Evolutionary conservation across 2,113 vertebrate species (phyloP), one percentile per base, ranked within the genome.

Genomic region (Apus apus): DNA sequence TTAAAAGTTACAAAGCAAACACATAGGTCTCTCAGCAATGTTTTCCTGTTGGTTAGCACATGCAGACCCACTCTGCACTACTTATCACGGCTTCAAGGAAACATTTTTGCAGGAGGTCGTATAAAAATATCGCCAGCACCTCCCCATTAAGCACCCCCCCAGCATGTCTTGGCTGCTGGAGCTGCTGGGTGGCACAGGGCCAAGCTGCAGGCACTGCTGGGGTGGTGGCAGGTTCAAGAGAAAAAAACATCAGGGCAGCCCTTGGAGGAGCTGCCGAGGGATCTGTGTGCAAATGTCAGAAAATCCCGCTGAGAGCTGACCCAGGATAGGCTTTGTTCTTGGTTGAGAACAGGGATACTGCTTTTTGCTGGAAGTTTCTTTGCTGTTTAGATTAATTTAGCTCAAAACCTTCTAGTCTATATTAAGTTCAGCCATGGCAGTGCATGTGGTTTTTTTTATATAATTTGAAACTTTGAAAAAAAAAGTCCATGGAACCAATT

Each of bases 1-100:
- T 81, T 70, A 50, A 93, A 94, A 90, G 48, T 50, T 77, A 27
- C n/a, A 67, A 86, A 89, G 88, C 77, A 84, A 78, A 94, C 25
- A 32, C 2, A 0, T 13, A 74, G 72, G 54, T 82, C 70, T 72
- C 65, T 86, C 74, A 73, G 91, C 74, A 87, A 67, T 73, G 57
- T 84, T 92, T 93, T 89, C 88, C 80, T 84, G 68, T 76, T 83
- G 85, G 70, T 93, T 93, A 92, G 61, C 76, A 60, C 65, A 74
- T 0, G 21, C 70, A 90, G 83, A 72, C 48, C 65, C 8, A 5
- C 61, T 90, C 80, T 60, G 73, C 16, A 4, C 57, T 91, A 65
- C 83, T 73, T 86, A 79, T 70, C 51, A 43, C 64, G 56, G 60
- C 61, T 80, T 77, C 77, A 81, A 88, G 90, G 92, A 84, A 83